These are phyloP conservation scores for Symphodus melops DNA, from an alignment of 2,113 vertebrate genomes.

Conservation along the genomic window DNA sequence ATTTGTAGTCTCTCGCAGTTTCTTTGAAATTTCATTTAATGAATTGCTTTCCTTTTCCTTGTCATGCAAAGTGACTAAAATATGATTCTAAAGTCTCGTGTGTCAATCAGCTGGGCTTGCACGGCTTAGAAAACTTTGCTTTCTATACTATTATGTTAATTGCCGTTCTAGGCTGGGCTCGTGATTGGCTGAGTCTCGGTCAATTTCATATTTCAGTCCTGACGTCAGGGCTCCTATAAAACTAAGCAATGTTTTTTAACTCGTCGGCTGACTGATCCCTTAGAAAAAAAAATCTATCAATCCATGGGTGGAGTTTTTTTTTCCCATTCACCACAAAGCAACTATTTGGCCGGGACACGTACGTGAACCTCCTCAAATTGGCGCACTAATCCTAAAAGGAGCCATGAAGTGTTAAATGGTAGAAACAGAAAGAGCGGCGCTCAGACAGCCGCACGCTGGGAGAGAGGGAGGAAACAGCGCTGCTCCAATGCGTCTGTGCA, in stretches of 20 bases:
- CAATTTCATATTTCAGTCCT: conserved; percentile 89
- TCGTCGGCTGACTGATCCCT: conserved; percentile 92
- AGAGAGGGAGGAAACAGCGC: conserved; percentile 85
- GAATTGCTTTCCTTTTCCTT: background rate
- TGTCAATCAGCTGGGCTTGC: conserved; percentile 87
- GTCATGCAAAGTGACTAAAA: conserved; percentile 47
- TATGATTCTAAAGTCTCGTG: conserved; percentile 78
- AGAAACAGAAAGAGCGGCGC: conserved; percentile 80
- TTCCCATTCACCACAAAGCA: conserved; percentile 70
- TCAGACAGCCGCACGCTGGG: conserved; percentile 85
- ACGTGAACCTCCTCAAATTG: conserved; percentile 83
- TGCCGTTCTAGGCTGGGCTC: conserved; percentile 69
- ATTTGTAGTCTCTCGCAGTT: background rate
- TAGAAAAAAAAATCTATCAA: conserved; percentile 83
- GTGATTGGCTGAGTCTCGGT: conserved; percentile 90
- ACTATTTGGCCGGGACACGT: conserved; percentile 84
- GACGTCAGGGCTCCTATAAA: conserved; percentile 98
- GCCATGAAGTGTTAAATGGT: conserved; percentile 90
- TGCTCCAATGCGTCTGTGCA: conserved; percentile 89
- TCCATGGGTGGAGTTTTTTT: conserved; percentile 80
- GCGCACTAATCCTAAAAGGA: conserved; percentile 85
- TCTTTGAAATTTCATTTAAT: background rate
- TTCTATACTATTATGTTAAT: conserved; percentile 96
- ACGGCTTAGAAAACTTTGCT: conserved; percentile 90
- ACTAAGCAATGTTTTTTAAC: conserved; percentile 97